phyloP scores from a whole-genome alignment of 2,797 vertebrate species.

The Rhyacichthys aspro region DNA sequence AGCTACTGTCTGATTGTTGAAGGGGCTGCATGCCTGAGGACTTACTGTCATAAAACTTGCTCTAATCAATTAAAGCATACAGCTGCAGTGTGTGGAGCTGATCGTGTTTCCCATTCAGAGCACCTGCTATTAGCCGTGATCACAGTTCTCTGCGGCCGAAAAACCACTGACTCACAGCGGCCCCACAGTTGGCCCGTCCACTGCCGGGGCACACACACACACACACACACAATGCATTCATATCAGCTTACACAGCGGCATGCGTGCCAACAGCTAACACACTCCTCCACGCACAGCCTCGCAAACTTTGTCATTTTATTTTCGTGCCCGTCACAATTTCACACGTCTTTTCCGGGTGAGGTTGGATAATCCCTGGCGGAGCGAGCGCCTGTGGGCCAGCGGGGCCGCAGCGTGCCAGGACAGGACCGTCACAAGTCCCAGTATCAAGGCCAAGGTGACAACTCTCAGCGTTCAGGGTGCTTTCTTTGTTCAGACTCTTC shows the following conservation, averaged over 20 bases:
- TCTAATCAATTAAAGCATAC: constrained; percentile 73
- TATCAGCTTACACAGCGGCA: constrained; percentile 70
- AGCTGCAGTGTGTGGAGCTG: constrained; percentile 53
- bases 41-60: constrained; percentile 62
- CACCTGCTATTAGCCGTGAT: constrained; percentile 65
- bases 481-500: constrained; percentile 24
- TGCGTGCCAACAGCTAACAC: constrained; percentile 72
- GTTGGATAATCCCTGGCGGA: constrained; percentile 71
- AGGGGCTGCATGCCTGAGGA: constrained; percentile 52
- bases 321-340: constrained; percentile 79
- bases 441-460: constrained; percentile 34
- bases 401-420: constrained; percentile 49
- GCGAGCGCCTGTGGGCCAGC: constrained; percentile 50
- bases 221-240: constrained; percentile 24
- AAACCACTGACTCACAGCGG: constrained; percentile 59
- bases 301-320: constrained; percentile 76
- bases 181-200: constrained; percentile 41
- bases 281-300: constrained; percentile 63
- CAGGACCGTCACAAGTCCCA: constrained; percentile 48
- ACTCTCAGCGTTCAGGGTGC: constrained; percentile 19
- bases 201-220: constrained; percentile 29
- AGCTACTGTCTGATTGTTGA: constrained; percentile 49
- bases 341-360: constrained; percentile 77
- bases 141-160: constrained; percentile 37
- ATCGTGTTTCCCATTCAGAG: constrained; percentile 59